Percentiles rank a stretch among this genome's conserved stretches.
phyloP scores from a whole-genome alignment of 35 echinoderm and acorn worm species.

The Apostichopus japonicus region DNA sequence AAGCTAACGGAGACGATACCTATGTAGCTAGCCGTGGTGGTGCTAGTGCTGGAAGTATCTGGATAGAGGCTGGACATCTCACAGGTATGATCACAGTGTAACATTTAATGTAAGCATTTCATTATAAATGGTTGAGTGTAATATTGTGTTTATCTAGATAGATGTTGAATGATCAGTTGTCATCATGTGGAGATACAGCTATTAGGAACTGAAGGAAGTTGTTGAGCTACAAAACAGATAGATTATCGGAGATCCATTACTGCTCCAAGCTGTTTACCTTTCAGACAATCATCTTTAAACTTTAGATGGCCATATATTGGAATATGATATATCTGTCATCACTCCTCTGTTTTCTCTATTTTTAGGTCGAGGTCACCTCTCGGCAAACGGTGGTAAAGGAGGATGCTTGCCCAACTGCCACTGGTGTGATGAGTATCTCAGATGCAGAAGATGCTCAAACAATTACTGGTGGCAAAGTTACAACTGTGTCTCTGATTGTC shows the following conservation, averaged over 20 bases:
- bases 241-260: too few relatives aligned
- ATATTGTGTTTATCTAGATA: background rate
- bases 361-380: slow-evolving; percentile 72
- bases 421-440: slow-evolving; percentile 59
- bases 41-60: slow-evolving; percentile 82
- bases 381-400: slow-evolving; percentile 69
- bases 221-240: too few relatives aligned
- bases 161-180: too few relatives aligned
- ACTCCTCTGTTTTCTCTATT: background rate
- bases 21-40: slow-evolving; percentile 69
- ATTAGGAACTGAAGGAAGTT: too few relatives aligned
- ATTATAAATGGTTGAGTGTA: background rate
- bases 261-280: too few relatives aligned
- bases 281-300: too few relatives aligned
- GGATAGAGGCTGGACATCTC: slow-evolving; percentile 50
- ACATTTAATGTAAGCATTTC: background rate
- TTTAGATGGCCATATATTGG: too few relatives aligned
- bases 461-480: slow-evolving; percentile 67
- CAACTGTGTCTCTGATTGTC: slow-evolving; percentile 79
- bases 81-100: slow-evolving; percentile 58
- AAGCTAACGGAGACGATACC: slow-evolving; percentile 70
- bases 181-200: too few relatives aligned
- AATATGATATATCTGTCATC: background rate
- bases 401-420: slow-evolving; percentile 73
- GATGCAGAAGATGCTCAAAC: slow-evolving; percentile 70